Evolutionary conservation across 92 coral and sea anemone genomes (phyloP).

Genomic region (Umimayanthus kanabou): DNA sequence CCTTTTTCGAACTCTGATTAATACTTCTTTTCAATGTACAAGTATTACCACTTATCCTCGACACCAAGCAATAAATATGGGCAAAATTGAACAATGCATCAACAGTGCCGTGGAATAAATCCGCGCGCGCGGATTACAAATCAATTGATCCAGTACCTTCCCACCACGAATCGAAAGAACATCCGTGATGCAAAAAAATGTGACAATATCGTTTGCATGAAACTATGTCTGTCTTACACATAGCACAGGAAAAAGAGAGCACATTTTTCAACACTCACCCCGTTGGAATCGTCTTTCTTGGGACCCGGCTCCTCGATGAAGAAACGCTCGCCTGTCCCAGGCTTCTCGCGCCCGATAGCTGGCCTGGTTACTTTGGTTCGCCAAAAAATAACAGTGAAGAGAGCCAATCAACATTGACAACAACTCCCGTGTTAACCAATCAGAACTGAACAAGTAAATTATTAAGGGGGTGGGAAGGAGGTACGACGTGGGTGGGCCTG

Average conservation of each 20-base stretch:
- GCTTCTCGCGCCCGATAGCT: neutral
- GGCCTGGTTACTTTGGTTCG: conserved; percentile 24
- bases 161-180: neutral
- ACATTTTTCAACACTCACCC: conserved; percentile 16
- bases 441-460: conserved; percentile 8
- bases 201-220: neutral
- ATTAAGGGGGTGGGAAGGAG: too few species aligned
- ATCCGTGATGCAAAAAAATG: neutral
- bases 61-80: neutral
- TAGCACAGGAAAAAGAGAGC: neutral
- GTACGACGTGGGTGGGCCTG: too few species aligned
- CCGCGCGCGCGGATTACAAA: neutral
- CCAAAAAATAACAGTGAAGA: neutral
- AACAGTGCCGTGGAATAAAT: neutral
- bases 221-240: neutral
- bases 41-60: neutral
- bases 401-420: conserved; percentile 8
- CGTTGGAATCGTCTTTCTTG: neutral
- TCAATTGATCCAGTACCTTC: neutral
- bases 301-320: neutral
- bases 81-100: neutral
- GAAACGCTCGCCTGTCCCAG: conserved; percentile 18
- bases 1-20: neutral
- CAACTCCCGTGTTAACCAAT: neutral
- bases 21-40: neutral